Evolutionary conservation across 2,888 invertebrate species (phyloP).

Genomic region (Marasmarcha lunaedactyla): DNA sequence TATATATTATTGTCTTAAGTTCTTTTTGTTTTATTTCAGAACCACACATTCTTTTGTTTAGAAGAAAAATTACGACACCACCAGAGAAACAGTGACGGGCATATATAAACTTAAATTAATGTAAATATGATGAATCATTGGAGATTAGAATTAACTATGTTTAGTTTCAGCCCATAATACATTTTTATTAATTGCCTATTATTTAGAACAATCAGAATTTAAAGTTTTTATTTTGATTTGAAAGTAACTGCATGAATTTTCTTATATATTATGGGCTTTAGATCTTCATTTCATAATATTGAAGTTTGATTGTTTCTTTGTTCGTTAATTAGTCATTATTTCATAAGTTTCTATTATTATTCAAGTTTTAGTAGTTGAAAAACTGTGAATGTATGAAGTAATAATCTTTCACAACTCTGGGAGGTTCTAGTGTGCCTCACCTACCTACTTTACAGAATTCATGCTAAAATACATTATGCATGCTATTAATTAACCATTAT

Average conservation of each 20-base stretch:
- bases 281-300: conserved; percentile 10
- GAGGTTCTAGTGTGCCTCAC: too few species aligned
- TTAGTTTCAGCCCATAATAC: conserved; percentile 32
- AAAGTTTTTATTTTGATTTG: neutral
- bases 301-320: neutral
- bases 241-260: neutral
- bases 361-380: neutral
- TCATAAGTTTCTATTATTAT: conserved; percentile 14
- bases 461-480: too few species aligned
- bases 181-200: conserved; percentile 5
- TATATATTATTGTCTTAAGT: too few species aligned
- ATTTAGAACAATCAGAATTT: neutral
- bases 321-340: conserved; percentile 19
- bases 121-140: conserved; percentile 25
- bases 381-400: neutral
- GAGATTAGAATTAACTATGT: conserved; percentile 18
- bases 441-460: too few species aligned
- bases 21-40: conserved; percentile 67
- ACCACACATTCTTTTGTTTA: conserved; percentile 91
- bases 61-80: conserved; percentile 74
- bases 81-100: conserved; percentile 41
- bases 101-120: conserved; percentile 15
- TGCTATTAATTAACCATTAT: too few species aligned
- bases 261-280: neutral
- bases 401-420: too few species aligned